Conservation (phyloP, 2,797 vertebrate species). For the Danio jaintianensis region DNA sequence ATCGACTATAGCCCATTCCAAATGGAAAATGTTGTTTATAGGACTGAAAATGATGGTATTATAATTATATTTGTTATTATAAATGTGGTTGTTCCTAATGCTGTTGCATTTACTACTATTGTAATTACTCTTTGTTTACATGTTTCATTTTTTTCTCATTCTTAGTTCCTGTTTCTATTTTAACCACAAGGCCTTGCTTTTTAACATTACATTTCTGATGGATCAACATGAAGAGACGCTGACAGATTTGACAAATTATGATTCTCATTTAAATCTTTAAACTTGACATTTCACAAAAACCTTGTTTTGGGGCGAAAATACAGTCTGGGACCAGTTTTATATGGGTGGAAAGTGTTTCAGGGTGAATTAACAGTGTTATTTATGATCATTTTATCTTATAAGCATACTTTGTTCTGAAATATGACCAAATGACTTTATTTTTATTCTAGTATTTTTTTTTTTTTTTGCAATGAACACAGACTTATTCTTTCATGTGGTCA, state of each 20-base stretch:
- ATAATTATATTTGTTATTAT: slow-evolving; percentile 65
- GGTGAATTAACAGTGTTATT: slow-evolving; percentile 49
- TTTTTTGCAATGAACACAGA: slow-evolving; percentile 12
- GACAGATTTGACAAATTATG: slow-evolving; percentile 33
- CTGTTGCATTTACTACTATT: slow-evolving; percentile 62
- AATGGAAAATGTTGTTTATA: slow-evolving; percentile 62
- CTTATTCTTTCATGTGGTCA: slow-evolving; percentile 6
- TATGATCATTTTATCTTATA: slow-evolving; percentile 23
- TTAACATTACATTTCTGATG: slow-evolving; percentile 48
- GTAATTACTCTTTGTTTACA: slow-evolving; percentile 61
- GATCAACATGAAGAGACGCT: slow-evolving; percentile 41
- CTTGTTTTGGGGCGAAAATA: background rate
- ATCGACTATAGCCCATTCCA: slow-evolving; percentile 48
- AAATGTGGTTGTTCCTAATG: slow-evolving; percentile 62
- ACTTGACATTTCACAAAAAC: slow-evolving; percentile 59
- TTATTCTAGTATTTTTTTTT: background rate
- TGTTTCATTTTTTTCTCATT: slow-evolving; percentile 53
- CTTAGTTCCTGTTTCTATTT: slow-evolving; percentile 48
- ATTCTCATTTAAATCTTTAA: slow-evolving; percentile 60
- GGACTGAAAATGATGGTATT: slow-evolving; percentile 65
- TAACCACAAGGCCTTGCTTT: slow-evolving; percentile 56
- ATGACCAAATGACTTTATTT: slow-evolving; percentile 14
- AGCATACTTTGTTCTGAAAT: slow-evolving; percentile 38
- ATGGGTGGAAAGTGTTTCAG: slow-evolving; percentile 11
- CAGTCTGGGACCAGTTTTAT: slow-evolving; percentile 20